Percentiles rank a stretch among this genome's conserved stretches.
phyloP scores from a whole-genome alignment of 37 sponge, comb jelly and placozoan species.

The Ianthella basta region DNA sequence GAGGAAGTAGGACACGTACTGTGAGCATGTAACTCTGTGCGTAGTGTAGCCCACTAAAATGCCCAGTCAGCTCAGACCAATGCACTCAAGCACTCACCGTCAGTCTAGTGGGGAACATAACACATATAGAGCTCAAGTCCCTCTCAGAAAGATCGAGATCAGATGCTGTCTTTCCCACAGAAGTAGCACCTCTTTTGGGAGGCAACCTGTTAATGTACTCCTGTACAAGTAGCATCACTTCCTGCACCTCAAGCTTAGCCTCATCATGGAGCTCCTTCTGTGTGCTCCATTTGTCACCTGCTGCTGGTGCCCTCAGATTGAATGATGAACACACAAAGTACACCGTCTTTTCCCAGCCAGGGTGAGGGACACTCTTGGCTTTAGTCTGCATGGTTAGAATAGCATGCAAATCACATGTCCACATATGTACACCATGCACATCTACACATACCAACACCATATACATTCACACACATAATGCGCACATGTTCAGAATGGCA shows the following conservation, averaged over 20 bases:
- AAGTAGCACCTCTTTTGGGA: background rate
- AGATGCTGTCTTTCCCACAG: too few relatives aligned
- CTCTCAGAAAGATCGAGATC: background rate
- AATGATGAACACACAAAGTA: slow-evolving; percentile 14
- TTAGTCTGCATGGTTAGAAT: background rate
- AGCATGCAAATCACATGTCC: too few relatives aligned
- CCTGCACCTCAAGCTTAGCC: background rate
- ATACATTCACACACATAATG: too few relatives aligned
- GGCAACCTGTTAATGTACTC: background rate
- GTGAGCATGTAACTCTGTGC: too few relatives aligned
- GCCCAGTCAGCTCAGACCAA: too few relatives aligned
- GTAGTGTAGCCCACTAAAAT: too few relatives aligned
- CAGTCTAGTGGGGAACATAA: background rate
- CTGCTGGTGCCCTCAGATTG: background rate
- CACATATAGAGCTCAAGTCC: background rate
- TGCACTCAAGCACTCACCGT: background rate
- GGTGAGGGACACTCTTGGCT: background rate
- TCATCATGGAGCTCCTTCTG: background rate
- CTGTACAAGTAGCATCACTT: background rate
- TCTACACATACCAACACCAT: too few relatives aligned
- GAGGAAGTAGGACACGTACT: background rate
- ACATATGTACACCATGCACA: too few relatives aligned
- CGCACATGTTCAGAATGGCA: too few relatives aligned
- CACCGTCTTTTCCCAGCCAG: background rate
- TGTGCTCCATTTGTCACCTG: background rate